Percentiles rank a stretch among this genome's conserved stretches.
phyloP scores from a whole-genome alignment of 1,140 invertebrate species.

The Drosophila sturtevanti region DNA sequence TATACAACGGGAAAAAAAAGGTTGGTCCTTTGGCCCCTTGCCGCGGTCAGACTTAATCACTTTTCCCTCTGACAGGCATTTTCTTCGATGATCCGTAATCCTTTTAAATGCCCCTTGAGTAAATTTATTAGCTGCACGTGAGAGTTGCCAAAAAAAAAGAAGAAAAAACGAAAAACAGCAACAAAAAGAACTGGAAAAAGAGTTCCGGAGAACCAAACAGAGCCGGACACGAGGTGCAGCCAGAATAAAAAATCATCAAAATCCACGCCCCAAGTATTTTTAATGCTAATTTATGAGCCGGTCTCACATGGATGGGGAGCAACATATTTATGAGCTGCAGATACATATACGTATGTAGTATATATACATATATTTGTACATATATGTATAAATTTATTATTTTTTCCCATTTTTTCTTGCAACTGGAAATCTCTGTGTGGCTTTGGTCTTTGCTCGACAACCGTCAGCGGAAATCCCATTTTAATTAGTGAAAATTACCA shows the following conservation, averaged over 20 bases:
- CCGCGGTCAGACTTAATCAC: conserved; percentile 75
- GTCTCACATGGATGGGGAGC: conserved; percentile 44
- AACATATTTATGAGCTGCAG: conserved; percentile 74
- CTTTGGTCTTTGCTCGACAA: conserved; percentile 15
- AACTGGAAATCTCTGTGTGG: conserved; percentile 56
- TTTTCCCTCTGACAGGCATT: conserved; percentile 60
- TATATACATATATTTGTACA: conserved; percentile 14
- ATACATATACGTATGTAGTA: too few species aligned
- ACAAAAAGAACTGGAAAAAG: conserved; percentile 18
- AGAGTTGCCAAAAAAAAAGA: conserved; percentile 50
- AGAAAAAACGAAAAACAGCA: conserved; percentile 12
- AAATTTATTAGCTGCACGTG: conserved; percentile 78
- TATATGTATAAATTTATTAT: conserved; percentile 18
- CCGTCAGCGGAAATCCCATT: conserved; percentile 71
- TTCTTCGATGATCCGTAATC: conserved; percentile 58
- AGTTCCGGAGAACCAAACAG: not conserved
- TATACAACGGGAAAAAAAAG: conserved; percentile 35
- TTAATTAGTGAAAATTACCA: conserved; percentile 70
- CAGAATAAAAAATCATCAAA: conserved; percentile 36
- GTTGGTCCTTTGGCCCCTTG: conserved; percentile 18
- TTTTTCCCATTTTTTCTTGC: conserved; percentile 33
- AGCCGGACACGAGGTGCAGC: conserved; percentile 27
- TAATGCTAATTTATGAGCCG: conserved; percentile 75
- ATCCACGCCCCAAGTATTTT: conserved; percentile 64
- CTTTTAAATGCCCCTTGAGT: conserved; percentile 69